phyloP scores from a whole-genome alignment of 2,888 invertebrate species.

The Coecobrya sp. region DNA sequence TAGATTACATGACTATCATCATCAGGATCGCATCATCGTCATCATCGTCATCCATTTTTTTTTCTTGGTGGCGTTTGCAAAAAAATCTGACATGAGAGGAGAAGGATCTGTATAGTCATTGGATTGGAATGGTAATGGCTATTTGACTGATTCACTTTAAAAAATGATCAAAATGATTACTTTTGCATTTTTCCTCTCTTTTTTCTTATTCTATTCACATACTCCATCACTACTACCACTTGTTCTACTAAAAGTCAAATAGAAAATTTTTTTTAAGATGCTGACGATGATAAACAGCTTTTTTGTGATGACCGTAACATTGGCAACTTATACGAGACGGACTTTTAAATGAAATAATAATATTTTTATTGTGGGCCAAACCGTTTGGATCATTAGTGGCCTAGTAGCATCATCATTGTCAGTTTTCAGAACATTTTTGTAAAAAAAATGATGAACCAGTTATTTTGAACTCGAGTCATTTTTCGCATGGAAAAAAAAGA shows the following conservation, averaged over 20 bases:
- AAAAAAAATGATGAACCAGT: background rate
- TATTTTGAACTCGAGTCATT: background rate
- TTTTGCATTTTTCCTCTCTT: background rate
- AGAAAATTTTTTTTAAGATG: background rate
- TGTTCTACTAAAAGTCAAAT: background rate
- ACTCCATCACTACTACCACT: no score
- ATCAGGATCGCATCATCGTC: slow-evolving; percentile 14
- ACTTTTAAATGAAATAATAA: background rate
- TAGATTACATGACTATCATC: slow-evolving; percentile 3
- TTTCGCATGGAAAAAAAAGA: background rate
- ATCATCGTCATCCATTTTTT: background rate
- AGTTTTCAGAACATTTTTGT: slow-evolving; percentile 25
- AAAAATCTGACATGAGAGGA: background rate
- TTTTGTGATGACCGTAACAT: background rate
- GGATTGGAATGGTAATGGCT: slow-evolving; percentile 61
- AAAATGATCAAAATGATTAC: slow-evolving; percentile 28
- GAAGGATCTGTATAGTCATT: background rate
- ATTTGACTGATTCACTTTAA: slow-evolving; percentile 23
- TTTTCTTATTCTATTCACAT: slow-evolving; percentile 15
- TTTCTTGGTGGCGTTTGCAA: slow-evolving; percentile 16
- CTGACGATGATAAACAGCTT: background rate
- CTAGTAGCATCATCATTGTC: no score
- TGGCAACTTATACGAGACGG: background rate
- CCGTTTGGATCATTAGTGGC: slow-evolving; percentile 68
- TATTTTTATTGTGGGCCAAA: slow-evolving; percentile 14